phyloP scores from a whole-genome alignment of 1,140 invertebrate species.

The Drosophila grimshawi region DNA sequence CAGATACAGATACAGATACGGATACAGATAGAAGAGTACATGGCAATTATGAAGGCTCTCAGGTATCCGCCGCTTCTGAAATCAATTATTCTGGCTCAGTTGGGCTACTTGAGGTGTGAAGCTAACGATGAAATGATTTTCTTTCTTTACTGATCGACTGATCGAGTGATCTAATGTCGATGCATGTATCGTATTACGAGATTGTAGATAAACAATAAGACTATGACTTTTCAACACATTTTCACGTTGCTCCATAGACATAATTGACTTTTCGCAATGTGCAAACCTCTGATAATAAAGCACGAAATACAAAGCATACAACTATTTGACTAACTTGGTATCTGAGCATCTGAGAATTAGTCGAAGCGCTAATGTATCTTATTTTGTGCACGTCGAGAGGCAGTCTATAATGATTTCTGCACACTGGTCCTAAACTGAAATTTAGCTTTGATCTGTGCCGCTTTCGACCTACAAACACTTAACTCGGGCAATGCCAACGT shows the following conservation, averaged over 20 bases:
- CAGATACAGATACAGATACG: conserved; percentile 1
- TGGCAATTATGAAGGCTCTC: conserved; percentile 23
- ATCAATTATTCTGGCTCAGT: conserved; percentile 70
- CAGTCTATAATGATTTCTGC: conserved; percentile 7
- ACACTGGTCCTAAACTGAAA: too few relatives aligned
- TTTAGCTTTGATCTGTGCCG: conserved; percentile 45
- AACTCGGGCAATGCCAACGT: conserved; percentile 33
- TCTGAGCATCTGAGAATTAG: background rate
- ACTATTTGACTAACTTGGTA: background rate
- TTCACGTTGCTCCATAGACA: background rate
- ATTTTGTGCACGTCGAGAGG: background rate
- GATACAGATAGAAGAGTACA: conserved; percentile 5
- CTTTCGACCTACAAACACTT: conserved; percentile 42
- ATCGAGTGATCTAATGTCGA: background rate
- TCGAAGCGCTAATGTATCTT: background rate
- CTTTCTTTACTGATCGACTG: background rate
- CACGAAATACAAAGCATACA: too few relatives aligned
- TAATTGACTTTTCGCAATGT: background rate
- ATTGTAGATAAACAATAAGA: background rate
- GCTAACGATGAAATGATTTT: conserved; percentile 62
- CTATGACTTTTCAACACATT: conserved; percentile 45
- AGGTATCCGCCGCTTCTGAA: conserved; percentile 60
- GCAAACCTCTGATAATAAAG: too few relatives aligned
- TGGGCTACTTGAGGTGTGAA: conserved; percentile 60
- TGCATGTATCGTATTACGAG: conserved; percentile 7